Evolutionary conservation across 2,888 invertebrate species (phyloP), one percentile per base, ranked within the genome.

Genomic region (Machimus atricapillus): DNA sequence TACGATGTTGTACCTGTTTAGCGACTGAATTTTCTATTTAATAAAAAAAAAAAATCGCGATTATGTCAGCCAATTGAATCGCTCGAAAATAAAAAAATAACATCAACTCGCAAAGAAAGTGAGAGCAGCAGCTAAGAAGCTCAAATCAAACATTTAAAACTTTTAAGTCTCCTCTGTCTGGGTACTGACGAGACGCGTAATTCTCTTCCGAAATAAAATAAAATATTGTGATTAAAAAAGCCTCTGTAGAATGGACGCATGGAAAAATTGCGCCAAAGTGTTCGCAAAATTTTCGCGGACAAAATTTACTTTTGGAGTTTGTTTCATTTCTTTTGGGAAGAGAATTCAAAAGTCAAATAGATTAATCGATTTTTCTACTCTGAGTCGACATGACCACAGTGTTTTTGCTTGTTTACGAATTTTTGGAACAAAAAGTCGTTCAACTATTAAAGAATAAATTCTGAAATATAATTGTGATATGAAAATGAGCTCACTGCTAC

Each of bases 1-100:
- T 82, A 56, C 19, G 46, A 43, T 43, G 73, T 31, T 74, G 85
- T 85, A 85, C 85, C 85, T 85, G 85, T 85, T 85, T 74, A 74
- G 85, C 43, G 85, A 85, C 85, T 85, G 74, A 85, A 74, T 74
- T 85, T 85, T 40, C 43, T 74, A 74, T 46, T 56, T 12, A 6
- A 74, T 74, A 27, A 43, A 8, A 27, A 43, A 27, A 43, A 8
- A 27, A 43, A 23, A 27, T 79, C 46, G 27, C 40, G 27, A 40
- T 79, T 79, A 19, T 43, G 43, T 19, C 76, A 76, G 76, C 1
- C 2, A n/a, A 37, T n/a, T 37, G 31, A 82, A 52, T 82, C 37
- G 56, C 66, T 66, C 37, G 82, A 82, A 37, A 1, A 27, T 31
- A 31, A 1, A 31, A 1, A 31, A 27, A 66, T 66, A 23, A 9